phyloP scores from a whole-genome alignment of 2,797 vertebrate genomes.

The Pipistrellus nathusii region DNA sequence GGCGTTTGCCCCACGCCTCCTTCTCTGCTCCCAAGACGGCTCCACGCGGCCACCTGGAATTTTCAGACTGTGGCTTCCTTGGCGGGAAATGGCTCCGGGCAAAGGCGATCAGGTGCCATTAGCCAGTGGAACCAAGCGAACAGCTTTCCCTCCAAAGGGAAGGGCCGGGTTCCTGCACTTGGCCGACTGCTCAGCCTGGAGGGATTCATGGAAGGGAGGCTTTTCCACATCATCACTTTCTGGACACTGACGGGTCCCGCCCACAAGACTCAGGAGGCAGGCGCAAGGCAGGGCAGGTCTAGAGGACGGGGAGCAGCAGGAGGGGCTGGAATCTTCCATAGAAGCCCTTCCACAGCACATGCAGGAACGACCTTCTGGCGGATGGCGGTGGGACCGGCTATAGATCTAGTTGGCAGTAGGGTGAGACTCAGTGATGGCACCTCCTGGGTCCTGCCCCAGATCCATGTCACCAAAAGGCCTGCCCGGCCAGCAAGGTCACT shows the following conservation, averaged over 20 bases:
- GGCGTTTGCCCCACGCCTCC: background rate
- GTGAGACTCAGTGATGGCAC: background rate
- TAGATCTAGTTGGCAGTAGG: background rate
- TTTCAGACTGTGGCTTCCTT: slow-evolving; percentile 61
- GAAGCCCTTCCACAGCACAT: background rate
- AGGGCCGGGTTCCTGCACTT: slow-evolving; percentile 70
- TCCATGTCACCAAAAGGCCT: background rate
- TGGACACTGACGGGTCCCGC: slow-evolving; percentile 7
- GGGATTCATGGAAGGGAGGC: slow-evolving; percentile 62
- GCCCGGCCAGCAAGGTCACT: background rate
- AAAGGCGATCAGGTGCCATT: slow-evolving; percentile 71
- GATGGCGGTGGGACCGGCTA: background rate
- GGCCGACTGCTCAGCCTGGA: slow-evolving; percentile 49
- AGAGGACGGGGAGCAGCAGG: background rate
- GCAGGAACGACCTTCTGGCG: background rate
- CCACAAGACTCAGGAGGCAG: slow-evolving; percentile 32
- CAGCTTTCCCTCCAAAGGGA: slow-evolving; percentile 58
- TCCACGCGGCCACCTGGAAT: slow-evolving; percentile 49
- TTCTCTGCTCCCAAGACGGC: slow-evolving; percentile 45
- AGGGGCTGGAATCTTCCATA: background rate
- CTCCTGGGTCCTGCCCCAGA: background rate
- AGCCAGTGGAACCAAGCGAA: slow-evolving; percentile 67
- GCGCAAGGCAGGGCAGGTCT: slow-evolving; percentile 4
- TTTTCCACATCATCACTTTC: slow-evolving; percentile 49
- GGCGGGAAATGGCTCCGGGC: slow-evolving; percentile 70